Percentiles rank a stretch among this genome's conserved stretches.
Conservation (phyloP, 2,888 invertebrate species). For the Mayetiola destructor region DNA sequence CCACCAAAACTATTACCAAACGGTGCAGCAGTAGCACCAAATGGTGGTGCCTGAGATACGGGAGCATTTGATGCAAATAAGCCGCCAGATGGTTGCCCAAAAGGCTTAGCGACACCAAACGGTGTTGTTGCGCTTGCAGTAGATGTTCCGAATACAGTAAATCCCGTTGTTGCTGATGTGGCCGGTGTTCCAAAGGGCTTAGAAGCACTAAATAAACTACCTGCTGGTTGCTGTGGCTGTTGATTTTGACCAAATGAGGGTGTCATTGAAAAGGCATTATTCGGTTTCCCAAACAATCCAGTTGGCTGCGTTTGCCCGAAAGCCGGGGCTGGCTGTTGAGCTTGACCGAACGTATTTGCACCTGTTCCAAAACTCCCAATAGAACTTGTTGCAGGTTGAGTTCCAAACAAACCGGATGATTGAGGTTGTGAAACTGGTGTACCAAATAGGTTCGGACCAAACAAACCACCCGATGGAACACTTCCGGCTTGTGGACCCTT, state of each 20-base stretch:
- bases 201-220: conserved; percentile 25
- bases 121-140: conserved; percentile 18
- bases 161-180: not conserved
- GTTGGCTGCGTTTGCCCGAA: conserved; percentile 33
- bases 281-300: conserved; percentile 52
- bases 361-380: conserved; percentile 14
- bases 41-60: conserved; percentile 36
- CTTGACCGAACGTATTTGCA: conserved; percentile 30
- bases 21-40: conserved; percentile 30
- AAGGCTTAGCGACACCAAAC: conserved; percentile 40
- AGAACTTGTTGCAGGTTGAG: conserved; percentile 23
- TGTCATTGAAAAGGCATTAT: conserved; percentile 32
- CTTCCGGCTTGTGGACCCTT: conserved; percentile 52
- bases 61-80: conserved; percentile 45
- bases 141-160: not conserved
- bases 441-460: conserved; percentile 41
- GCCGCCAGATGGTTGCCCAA: conserved; percentile 39
- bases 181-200: conserved; percentile 23
- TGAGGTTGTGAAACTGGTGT: conserved; percentile 32
- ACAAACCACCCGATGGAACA: conserved; percentile 34
- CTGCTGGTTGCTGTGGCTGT: conserved; percentile 22
- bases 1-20: conserved; percentile 31
- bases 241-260: conserved; percentile 26
- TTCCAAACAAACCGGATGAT: conserved; percentile 39
- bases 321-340: conserved; percentile 29